Percentiles rank a stretch among this genome's conserved stretches.
phyloP scores from a whole-genome alignment of 2,888 invertebrate genomes.

The Mayetiola destructor region DNA sequence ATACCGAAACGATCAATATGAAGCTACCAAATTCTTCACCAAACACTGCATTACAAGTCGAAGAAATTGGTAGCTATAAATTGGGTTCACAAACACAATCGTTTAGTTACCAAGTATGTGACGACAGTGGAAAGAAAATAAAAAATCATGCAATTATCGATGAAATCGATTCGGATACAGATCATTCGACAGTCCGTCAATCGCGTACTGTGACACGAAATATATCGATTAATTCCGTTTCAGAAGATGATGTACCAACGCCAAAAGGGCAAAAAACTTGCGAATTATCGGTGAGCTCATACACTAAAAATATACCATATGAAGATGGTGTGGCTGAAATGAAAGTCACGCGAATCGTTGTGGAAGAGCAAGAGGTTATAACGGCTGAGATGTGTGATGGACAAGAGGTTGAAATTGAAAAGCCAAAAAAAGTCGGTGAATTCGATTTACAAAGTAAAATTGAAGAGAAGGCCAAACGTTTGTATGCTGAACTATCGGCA shows the following conservation, averaged over 20 bases:
- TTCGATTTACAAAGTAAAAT: conserved; percentile 15
- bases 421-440: conserved; percentile 15
- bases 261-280: conserved; percentile 32
- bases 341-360: conserved; percentile 26
- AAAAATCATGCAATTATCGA: conserved; percentile 38
- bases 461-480: not conserved
- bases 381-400: conserved; percentile 15
- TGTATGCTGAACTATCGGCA: not conserved
- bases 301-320: conserved; percentile 38
- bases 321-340: conserved; percentile 33
- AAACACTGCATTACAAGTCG: conserved; percentile 41
- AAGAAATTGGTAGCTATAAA: conserved; percentile 38
- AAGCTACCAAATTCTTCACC: conserved; percentile 39
- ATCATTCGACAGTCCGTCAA: conserved; percentile 17
- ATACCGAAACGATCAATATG: conserved; percentile 28
- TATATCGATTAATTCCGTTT: conserved; percentile 50
- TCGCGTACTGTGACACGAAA: conserved; percentile 37
- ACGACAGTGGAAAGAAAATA: conserved; percentile 30
- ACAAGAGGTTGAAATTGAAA: conserved; percentile 15
- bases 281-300: conserved; percentile 44
- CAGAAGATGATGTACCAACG: conserved; percentile 47
- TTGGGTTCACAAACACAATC: conserved; percentile 16
- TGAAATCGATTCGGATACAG: conserved; percentile 37
- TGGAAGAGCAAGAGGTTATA: conserved; percentile 21
- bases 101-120: conserved; percentile 13